Base-by-base conservation (phyloP, 1,140 invertebrate species). In the Bombus superbus region DNA sequence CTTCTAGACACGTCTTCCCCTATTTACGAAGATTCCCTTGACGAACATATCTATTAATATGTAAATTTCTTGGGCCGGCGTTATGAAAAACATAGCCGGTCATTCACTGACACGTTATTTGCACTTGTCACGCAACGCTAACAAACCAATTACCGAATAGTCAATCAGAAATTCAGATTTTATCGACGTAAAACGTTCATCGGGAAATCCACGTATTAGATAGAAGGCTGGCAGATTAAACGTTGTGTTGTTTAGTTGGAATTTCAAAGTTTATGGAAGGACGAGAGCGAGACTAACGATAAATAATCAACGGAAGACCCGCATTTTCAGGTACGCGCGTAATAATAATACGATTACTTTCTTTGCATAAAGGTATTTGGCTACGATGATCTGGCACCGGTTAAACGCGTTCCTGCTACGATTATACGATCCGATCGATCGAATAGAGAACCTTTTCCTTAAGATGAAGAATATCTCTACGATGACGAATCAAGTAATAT, bases 401-500 rank as follows among this genome's bases (percentile, higher is more conserved):
- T 88, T 96, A 18, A 86, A 95, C 47, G 89, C 85, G 8, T 89
- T 96, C 10, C 77, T 97, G 59, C 92, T 89, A 82, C 94, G 95
- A 87, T 84, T 96, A 6, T 97, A 97, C 91, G 93, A 94, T 8
- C 96, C 96, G 1, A 88, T 97, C 13, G 96, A 97, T 78, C 94
- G 96, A 62, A 96, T 96, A 11, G 97, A 97, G 90, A 95, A 95
- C 84, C 86, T 96, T 22, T 97, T 97, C 87, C 93, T 97, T 81
- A 96, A 96, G 87, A 97, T 97, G 96, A 96, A 95, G 62, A 97
- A 97, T 89, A 95, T 97, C 44, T 97, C 96, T 40, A 96, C 96
- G 80, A 96, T 97, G 95, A 95, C 96, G 8, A 96, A 96, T 90
- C 97, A 97, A 95, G 96, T 97, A 95, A 94, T 97, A 57, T 97